Percentiles rank a stretch among this genome's conserved stretches.
Evolutionary conservation across 2,888 invertebrate species (phyloP).

Genomic region (Oxyscelio sp.): DNA sequence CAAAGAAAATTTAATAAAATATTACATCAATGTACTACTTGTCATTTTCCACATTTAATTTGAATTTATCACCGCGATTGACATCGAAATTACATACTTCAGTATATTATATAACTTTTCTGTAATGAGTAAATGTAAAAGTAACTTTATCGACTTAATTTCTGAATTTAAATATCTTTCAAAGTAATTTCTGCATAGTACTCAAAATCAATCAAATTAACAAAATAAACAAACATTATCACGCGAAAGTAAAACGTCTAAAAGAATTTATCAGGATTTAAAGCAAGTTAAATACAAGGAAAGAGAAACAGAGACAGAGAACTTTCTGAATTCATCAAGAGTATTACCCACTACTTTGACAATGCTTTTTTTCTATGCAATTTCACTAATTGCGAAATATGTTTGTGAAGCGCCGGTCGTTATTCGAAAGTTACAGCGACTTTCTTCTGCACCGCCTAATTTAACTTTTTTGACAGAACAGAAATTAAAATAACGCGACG

Average conservation of each 20-base stretch:
- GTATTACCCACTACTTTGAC: conserved; percentile 32
- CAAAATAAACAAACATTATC: background rate
- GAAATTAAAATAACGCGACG: conserved; percentile 63
- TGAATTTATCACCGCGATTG: too few relatives aligned
- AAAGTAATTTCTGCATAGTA: background rate
- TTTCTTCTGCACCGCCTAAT: conserved; percentile 57
- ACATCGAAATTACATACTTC: too few relatives aligned
- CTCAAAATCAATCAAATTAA: background rate
- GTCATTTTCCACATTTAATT: too few relatives aligned
- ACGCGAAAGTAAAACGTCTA: too few relatives aligned
- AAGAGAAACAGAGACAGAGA: too few relatives aligned
- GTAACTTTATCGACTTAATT: too few relatives aligned
- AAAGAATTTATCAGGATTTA: too few relatives aligned
- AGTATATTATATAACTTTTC: too few relatives aligned
- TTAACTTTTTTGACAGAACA: conserved; percentile 63
- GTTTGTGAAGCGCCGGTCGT: conserved; percentile 42
- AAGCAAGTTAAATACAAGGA: too few relatives aligned
- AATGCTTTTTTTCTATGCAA: conserved; percentile 32
- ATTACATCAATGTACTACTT: too few relatives aligned
- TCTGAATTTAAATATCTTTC: background rate
- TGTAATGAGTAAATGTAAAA: too few relatives aligned
- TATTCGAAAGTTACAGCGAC: conserved; percentile 44
- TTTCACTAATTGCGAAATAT: conserved; percentile 54
- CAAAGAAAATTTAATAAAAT: too few relatives aligned
- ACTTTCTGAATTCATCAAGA: conserved; percentile 22